Conservation (phyloP, 2,797 vertebrate species). For the Lagothrix lagotricha region DNA sequence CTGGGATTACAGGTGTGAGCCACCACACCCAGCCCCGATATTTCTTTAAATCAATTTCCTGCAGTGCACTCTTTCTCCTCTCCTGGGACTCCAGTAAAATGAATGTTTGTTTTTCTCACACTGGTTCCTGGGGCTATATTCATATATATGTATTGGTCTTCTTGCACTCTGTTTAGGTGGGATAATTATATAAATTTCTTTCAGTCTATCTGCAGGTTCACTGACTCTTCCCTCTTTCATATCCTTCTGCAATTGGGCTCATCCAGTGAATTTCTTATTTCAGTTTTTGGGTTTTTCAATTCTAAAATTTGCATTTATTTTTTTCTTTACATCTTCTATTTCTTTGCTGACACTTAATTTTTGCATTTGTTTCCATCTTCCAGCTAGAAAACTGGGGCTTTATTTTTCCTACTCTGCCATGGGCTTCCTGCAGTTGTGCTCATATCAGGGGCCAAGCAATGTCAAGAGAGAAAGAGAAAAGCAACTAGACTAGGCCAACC, state of each 20-base stretch:
- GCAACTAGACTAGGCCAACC: background rate
- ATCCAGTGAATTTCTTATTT: background rate
- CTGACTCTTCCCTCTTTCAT: background rate
- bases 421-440: background rate
- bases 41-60: background rate
- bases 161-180: background rate
- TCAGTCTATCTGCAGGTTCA: background rate
- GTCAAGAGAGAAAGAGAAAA: background rate
- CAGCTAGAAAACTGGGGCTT: background rate
- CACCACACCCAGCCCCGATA: no score
- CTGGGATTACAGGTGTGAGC: no score
- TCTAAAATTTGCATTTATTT: background rate
- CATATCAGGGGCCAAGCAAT: background rate
- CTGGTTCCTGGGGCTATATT: background rate
- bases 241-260: background rate
- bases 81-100: background rate
- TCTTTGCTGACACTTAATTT: background rate
- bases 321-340: background rate
- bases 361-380: background rate
- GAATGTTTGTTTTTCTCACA: background rate
- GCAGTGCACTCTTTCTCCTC: background rate
- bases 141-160: background rate
- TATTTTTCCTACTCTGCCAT: background rate
- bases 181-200: background rate
- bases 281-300: background rate